Evolutionary conservation across 2,888 invertebrate genomes (phyloP).

Genomic region (Agrotis ipsilon): DNA sequence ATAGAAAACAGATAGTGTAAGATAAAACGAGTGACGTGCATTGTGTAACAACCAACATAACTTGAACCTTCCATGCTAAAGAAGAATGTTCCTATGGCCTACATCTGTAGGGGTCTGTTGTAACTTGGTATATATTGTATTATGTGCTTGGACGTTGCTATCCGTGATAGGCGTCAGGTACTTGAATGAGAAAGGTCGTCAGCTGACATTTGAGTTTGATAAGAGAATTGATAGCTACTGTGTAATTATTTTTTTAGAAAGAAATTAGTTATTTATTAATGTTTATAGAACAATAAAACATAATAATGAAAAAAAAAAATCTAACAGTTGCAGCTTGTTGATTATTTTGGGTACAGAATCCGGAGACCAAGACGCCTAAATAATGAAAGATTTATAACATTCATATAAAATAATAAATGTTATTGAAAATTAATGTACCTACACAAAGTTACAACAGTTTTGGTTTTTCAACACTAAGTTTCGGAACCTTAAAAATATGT

Average conservation of each 20-base stretch:
- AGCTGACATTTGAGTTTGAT: slow-evolving; percentile 51
- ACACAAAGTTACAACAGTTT: too few relatives aligned
- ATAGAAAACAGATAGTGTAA: slow-evolving; percentile 40
- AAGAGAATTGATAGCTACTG: slow-evolving; percentile 32
- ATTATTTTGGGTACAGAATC: too few relatives aligned
- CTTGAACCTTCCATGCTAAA: slow-evolving; percentile 10
- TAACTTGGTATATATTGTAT: slow-evolving; percentile 31
- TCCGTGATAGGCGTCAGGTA: slow-evolving; percentile 27
- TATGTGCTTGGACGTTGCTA: slow-evolving; percentile 41
- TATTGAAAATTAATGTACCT: too few relatives aligned
- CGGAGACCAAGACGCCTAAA: too few relatives aligned
- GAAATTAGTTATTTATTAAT: too few relatives aligned
- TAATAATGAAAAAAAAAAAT: too few relatives aligned
- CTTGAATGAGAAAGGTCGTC: slow-evolving; percentile 44
- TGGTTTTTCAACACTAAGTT: too few relatives aligned
- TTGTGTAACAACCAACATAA: slow-evolving; percentile 46
- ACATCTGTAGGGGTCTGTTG: slow-evolving; percentile 18
- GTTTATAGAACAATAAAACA: too few relatives aligned
- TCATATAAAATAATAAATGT: too few relatives aligned
- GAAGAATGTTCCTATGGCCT: background rate
- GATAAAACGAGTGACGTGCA: slow-evolving; percentile 58
- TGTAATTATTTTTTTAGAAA: background rate
- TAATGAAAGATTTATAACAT: too few relatives aligned
- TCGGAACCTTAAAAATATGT: too few relatives aligned
- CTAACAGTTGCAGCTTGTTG: too few relatives aligned